Evolutionary conservation across 2,113 vertebrate species (phyloP), one percentile per base, ranked within the genome.

Genomic region (Siniperca chuatsi): DNA sequence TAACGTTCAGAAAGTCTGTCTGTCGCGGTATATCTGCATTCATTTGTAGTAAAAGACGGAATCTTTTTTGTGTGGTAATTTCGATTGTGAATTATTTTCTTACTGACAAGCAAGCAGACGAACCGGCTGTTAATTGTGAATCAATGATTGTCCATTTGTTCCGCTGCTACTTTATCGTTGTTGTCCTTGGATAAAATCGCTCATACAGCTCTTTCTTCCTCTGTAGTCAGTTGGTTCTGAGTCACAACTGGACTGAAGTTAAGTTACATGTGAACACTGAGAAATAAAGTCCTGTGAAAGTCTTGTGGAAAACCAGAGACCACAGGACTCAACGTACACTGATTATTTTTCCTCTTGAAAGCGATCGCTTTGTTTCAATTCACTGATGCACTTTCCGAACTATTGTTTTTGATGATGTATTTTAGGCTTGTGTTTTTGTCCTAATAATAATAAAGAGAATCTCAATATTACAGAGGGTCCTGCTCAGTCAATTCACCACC

Each of bases 301-400:
- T 29, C 29, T 29, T 25, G 25, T 25, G 29, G 29, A 29, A 29
- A 29, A 29, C 29, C 29, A 29, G 29, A 29, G 29, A 29, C 18
- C 46, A 40, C 65, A 35, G 23, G 57, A 70, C 65, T 65, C 29
- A 0, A n/a, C 21, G 7, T 21, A 13, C 57, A 46, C 77, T 4
- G 40, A 46, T 35, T 29, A 35, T 61, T 23, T 82, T 44, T 44
- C 44, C 11, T 67, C 37, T 21, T 68, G 3, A 67, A 46, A 9
- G 29, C 9, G 60, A 77, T 58, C 78, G 58, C 54, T 60, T 82
- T 48, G 42, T 72, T 60, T 81, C 42, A 65, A 35, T 83, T 87
- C 75, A 92, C 82, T 92, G 79, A 93, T 87, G 92, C 93, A 94
- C 94, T 94, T 95, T 95, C 58, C 35, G 54, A 69, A 79, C 81